These are phyloP conservation scores for Littorina saxatilis DNA, from an alignment of 1,140 invertebrate species.

Conservation along the genomic window DNA sequence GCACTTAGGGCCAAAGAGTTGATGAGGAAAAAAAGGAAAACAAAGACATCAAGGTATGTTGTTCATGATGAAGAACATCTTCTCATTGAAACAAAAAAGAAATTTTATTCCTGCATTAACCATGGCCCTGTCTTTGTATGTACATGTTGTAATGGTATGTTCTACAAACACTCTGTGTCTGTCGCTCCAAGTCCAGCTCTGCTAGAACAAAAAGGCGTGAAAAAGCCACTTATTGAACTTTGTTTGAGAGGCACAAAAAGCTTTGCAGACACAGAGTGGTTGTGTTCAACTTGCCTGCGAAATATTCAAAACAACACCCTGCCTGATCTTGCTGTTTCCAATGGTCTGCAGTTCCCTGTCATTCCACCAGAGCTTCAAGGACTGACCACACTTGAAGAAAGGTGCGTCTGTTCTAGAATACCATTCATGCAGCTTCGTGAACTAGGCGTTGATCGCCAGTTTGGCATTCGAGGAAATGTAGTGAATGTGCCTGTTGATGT, in stretches of 20 bases:
- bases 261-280: neutral
- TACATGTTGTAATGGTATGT: neutral
- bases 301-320: neutral
- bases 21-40: no score
- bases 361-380: neutral
- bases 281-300: neutral
- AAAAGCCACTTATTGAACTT: neutral
- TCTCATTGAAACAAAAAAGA: no score
- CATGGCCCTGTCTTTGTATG: neutral
- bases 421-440: neutral
- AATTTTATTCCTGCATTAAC: no score
- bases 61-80: no score
- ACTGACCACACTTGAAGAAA: no score
- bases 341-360: neutral
- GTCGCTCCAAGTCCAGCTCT: neutral
- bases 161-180: neutral
- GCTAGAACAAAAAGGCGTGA: neutral
- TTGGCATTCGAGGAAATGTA: neutral
- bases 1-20: no score
- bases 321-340: neutral
- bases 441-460: neutral
- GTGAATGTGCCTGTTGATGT: slow-evolving; percentile 11
- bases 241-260: neutral
- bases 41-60: no score
- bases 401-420: no score